Conservation (phyloP, 2,113 vertebrate genomes). For the Ariopsis seemanni region DNA sequence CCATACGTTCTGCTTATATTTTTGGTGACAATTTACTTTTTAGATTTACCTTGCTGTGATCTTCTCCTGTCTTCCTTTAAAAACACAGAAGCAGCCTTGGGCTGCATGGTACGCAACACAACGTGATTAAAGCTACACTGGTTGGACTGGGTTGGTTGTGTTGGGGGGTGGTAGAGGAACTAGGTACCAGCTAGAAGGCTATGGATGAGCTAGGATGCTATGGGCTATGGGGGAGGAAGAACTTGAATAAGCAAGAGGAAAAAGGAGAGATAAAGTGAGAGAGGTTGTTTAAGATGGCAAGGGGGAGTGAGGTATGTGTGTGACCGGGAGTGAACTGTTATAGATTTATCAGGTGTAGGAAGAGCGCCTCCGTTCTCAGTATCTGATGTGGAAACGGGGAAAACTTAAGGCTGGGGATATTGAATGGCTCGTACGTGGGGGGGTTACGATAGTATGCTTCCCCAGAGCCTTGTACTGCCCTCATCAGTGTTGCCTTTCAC, state of each 20-base stretch:
- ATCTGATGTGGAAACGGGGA: constrained; percentile 25
- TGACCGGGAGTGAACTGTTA: constrained; percentile 20
- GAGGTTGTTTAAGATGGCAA: constrained; percentile 33
- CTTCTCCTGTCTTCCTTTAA: background rate
- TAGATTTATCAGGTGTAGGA: constrained; percentile 43
- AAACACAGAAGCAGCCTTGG: constrained; percentile 30
- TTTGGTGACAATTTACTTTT: constrained; percentile 47
- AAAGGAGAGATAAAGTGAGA: constrained; percentile 4
- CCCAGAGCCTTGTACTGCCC: constrained; percentile 14
- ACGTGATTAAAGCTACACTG: constrained; percentile 30
- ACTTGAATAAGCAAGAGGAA: background rate
- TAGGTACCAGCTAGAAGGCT: constrained; percentile 11
- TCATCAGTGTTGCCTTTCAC: constrained; percentile 27
- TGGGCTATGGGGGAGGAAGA: background rate
- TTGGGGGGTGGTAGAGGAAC: background rate
- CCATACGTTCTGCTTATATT: background rate
- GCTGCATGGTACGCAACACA: constrained; percentile 23
- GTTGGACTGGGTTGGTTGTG: background rate
- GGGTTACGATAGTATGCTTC: constrained; percentile 20
- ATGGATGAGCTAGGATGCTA: background rate
- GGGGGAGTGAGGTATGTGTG: background rate
- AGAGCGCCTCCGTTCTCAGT: constrained; percentile 16
- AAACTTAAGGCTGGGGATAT: constrained; percentile 15
- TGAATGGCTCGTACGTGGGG: background rate
- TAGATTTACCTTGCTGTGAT: background rate